Conservation (phyloP, 2,797 vertebrate genomes). For the Pipistrellus pygmaeus region DNA sequence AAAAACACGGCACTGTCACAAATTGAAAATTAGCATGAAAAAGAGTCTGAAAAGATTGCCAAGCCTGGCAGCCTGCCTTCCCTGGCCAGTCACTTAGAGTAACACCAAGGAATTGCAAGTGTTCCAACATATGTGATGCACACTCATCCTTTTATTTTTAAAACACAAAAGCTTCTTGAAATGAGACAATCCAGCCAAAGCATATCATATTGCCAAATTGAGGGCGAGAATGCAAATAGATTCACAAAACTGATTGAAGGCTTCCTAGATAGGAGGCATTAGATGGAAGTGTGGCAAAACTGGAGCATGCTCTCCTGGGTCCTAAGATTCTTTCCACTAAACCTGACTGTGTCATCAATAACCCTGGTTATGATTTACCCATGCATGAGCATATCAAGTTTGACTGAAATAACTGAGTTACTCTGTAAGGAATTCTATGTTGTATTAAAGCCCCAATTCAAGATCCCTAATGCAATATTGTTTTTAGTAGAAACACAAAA, state of each 20-base stretch:
- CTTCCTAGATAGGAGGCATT: not conserved
- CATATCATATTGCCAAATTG: conserved; percentile 53
- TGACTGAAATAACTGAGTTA: not conserved
- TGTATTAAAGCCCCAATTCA: not conserved
- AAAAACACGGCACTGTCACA: conserved; percentile 83
- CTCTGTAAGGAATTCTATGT: not conserved
- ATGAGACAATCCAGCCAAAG: conserved; percentile 64
- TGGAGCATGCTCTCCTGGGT: not conserved
- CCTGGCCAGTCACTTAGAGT: conserved; percentile 77
- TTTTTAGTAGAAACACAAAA: conserved; percentile 32
- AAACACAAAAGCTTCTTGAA: conserved; percentile 71
- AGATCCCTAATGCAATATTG: not conserved
- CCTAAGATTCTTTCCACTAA: not conserved
- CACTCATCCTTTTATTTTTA: conserved; percentile 78
- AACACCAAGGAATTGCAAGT: conserved; percentile 84
- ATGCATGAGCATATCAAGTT: conserved; percentile 14
- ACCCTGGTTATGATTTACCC: not conserved
- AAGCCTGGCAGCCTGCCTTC: conserved; percentile 83
- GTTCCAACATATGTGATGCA: conserved; percentile 79
- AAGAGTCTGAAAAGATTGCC: conserved; percentile 82
- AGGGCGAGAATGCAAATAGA: conserved; percentile 36
- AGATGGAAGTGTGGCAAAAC: not conserved
- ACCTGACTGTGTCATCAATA: not conserved
- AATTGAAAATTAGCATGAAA: conserved; percentile 80
- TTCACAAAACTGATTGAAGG: conserved; percentile 43